These are phyloP conservation scores for Pristiophorus japonicus DNA, from an alignment of 2,113 vertebrate species.

Conservation along the genomic window DNA sequence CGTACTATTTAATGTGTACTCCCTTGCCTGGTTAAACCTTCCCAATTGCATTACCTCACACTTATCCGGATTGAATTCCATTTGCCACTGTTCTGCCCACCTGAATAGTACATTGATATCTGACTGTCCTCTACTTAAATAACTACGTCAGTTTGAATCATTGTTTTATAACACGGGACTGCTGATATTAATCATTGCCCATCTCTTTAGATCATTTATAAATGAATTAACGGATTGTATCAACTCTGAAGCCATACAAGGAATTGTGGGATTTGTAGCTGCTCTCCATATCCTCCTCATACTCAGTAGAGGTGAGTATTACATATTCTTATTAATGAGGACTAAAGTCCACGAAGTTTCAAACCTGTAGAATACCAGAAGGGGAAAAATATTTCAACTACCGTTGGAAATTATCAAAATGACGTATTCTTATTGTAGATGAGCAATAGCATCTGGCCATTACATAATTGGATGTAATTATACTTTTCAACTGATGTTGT, in stretches of 20 bases:
- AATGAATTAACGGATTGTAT: slow-evolving; percentile 62
- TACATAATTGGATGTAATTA: not conserved
- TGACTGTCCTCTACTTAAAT: not conserved
- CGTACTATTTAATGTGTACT: no score
- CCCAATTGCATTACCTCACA: no score
- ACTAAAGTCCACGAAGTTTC: not conserved
- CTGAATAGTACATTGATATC: no score
- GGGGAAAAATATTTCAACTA: not conserved
- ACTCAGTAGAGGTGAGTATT: slow-evolving; percentile 66
- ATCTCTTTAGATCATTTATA: slow-evolving; percentile 69
- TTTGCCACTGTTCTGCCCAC: no score
- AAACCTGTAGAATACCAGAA: not conserved
- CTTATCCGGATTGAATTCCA: no score
- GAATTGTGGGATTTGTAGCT: slow-evolving; percentile 66
- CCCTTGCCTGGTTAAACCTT: no score
- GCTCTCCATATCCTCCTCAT: slow-evolving; percentile 56
- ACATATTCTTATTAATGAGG: no score
- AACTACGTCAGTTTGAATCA: not conserved
- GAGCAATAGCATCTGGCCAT: not conserved
- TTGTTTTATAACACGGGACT: not conserved
- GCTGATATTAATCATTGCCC: not conserved
- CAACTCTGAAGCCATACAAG: slow-evolving; percentile 66
- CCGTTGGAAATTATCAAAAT: not conserved
- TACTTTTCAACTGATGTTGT: slow-evolving; percentile 47
- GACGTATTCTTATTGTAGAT: not conserved